A percentile compares a stretch with the other conserved stretches of the same genome.
These are phyloP conservation scores for Sclerurus mexicanus DNA, from an alignment of 2,113 vertebrate genomes.

Conservation along the genomic window DNA sequence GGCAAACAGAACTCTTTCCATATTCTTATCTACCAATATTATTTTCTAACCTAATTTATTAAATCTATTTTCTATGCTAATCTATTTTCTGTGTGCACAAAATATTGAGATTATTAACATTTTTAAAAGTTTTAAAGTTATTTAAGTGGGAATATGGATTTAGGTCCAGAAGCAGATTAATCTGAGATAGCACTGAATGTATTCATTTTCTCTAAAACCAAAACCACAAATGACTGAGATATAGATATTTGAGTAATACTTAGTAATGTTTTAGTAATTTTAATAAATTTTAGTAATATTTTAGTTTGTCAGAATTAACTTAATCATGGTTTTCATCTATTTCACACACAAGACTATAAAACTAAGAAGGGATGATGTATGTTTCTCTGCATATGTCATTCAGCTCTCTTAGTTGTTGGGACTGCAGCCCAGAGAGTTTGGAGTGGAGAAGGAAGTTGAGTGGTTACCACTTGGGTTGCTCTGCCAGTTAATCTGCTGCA, in stretches of 20 bases:
- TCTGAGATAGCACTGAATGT: not conserved
- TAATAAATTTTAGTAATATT: too few species aligned
- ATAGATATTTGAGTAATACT: too few species aligned
- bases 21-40: not conserved
- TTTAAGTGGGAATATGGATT: not conserved
- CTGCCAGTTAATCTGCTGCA: not conserved
- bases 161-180: not conserved
- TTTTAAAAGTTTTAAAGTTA: not conserved
- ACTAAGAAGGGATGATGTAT: fast-evolving
- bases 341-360: not conserved
- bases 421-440: not conserved
- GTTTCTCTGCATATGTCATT: not conserved
- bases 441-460: not conserved
- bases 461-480: not conserved
- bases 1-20: not conserved
- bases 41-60: not conserved
- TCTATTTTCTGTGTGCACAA: not conserved
- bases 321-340: not conserved
- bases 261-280: too few species aligned
- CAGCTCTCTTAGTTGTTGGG: not conserved
- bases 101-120: not conserved
- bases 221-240: not conserved
- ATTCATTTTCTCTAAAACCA: not conserved
- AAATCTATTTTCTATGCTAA: too few species aligned
- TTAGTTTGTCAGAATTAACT: not conserved